Evolutionary conservation across 2,797 vertebrate species (phyloP).

Genomic region (Siniperca obscura): DNA sequence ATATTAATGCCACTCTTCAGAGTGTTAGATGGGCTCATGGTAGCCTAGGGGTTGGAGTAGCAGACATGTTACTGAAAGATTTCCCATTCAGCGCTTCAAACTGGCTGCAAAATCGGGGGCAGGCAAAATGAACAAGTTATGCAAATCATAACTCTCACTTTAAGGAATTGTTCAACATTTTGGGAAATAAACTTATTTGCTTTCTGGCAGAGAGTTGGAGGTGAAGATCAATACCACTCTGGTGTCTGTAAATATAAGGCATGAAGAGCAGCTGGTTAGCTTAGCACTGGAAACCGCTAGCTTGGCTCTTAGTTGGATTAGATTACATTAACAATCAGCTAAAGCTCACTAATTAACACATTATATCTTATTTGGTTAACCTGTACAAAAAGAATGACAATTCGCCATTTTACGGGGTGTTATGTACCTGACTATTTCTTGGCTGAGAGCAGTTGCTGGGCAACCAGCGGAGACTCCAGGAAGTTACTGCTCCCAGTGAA

Average conservation of each 20-base stretch:
- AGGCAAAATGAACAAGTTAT: conserved; percentile 29
- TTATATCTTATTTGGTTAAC: background rate
- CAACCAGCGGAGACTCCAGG: background rate
- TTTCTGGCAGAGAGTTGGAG: background rate
- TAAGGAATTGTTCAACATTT: conserved; percentile 27
- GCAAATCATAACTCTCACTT: conserved; percentile 21
- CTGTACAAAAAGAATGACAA: background rate
- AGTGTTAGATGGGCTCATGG: conserved; percentile 29
- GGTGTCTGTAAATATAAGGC: conserved; percentile 1
- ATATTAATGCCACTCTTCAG: conserved; percentile 75
- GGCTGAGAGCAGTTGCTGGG: background rate
- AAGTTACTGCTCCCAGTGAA: background rate
- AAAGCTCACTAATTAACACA: background rate
- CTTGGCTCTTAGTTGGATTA: background rate
- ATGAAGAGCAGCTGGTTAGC: background rate
- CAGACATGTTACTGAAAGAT: conserved; percentile 41
- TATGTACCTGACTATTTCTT: background rate
- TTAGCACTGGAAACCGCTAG: background rate
- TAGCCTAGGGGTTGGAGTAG: conserved; percentile 38
- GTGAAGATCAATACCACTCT: background rate
- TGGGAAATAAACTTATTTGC: background rate
- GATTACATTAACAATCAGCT: background rate
- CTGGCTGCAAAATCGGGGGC: conserved; percentile 24
- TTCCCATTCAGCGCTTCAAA: conserved; percentile 31
- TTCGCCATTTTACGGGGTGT: too few relatives aligned